Percentiles rank a stretch among this genome's conserved stretches.
Conservation (phyloP, 2,113 vertebrate genomes). For the Gymnocephalus cernua region DNA sequence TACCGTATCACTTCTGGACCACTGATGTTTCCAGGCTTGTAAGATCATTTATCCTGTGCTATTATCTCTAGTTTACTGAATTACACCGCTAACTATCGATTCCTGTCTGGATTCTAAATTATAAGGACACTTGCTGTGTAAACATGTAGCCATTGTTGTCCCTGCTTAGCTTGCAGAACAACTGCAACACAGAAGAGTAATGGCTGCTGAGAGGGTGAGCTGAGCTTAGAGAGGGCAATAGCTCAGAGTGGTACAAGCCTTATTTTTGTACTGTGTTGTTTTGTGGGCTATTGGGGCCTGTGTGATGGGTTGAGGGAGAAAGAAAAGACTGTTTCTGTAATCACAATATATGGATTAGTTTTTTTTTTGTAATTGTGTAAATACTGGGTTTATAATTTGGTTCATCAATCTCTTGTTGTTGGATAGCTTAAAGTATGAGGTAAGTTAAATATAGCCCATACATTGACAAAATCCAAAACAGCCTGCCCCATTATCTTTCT, state of each 20-base stretch:
- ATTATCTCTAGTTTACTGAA: conserved; percentile 72
- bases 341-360: conserved; percentile 1
- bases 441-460: too few species aligned
- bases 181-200: conserved; percentile 65
- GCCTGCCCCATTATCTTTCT: not conserved
- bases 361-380: not conserved
- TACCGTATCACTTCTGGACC: conserved; percentile 45
- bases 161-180: conserved; percentile 77
- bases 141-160: conserved; percentile 74
- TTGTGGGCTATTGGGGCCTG: conserved; percentile 48
- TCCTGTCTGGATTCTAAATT: conserved; percentile 76
- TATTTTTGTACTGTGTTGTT: conserved; percentile 49
- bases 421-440: not conserved
- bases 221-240: conserved; percentile 50
- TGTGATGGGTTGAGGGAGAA: not conserved
- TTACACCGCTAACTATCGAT: conserved; percentile 77
- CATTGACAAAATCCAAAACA: conserved; percentile 8
- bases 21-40: conserved; percentile 39
- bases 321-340: not conserved
- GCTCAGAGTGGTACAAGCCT: conserved; percentile 51
- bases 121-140: conserved; percentile 75
- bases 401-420: conserved; percentile 3
- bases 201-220: conserved; percentile 54
- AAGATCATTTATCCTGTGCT: conserved; percentile 56
- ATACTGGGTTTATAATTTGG: not conserved